Conservation (phyloP, 30 jellyfish, hydroid and myxozoan genomes). For the Sanderia malayensis region DNA sequence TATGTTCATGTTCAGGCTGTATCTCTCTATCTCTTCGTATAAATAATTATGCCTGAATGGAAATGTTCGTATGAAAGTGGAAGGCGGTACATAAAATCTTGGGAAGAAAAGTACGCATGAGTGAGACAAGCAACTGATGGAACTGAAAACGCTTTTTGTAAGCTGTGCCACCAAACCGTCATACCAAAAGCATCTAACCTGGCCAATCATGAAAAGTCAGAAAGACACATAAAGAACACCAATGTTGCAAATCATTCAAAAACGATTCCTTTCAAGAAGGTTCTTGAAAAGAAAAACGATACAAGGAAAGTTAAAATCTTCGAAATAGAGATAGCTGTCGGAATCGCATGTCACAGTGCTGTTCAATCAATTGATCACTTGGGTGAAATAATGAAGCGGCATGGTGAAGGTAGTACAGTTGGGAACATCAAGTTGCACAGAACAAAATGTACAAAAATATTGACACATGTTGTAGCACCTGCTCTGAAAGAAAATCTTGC, state of each 20-base stretch:
- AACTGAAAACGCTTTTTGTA: neutral
- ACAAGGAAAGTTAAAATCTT: neutral
- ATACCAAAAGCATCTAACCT: neutral
- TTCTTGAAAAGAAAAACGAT: neutral
- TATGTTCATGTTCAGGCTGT: too few species aligned
- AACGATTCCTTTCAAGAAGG: neutral
- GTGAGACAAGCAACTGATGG: slow-evolving; percentile 4
- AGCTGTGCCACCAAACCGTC: neutral
- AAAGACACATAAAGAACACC: neutral
- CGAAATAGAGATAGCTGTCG: neutral
- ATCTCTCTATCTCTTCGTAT: too few species aligned
- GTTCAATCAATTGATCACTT: neutral
- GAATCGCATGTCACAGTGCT: neutral
- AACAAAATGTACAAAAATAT: neutral
- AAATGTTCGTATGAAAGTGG: neutral
- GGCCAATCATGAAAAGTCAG: slow-evolving; percentile 22
- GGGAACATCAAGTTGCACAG: slow-evolving; percentile 1
- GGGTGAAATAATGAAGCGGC: neutral
- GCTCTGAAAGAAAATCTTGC: slow-evolving; percentile 4
- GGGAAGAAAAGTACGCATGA: slow-evolving; percentile 17
- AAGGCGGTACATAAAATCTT: neutral
- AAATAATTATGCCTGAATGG: slow-evolving; percentile 26
- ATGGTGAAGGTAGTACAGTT: neutral
- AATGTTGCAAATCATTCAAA: slow-evolving; percentile 4
- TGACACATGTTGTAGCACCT: neutral